Conservation (phyloP, 2,888 invertebrate species). For the Tetranychus truncatus region DNA sequence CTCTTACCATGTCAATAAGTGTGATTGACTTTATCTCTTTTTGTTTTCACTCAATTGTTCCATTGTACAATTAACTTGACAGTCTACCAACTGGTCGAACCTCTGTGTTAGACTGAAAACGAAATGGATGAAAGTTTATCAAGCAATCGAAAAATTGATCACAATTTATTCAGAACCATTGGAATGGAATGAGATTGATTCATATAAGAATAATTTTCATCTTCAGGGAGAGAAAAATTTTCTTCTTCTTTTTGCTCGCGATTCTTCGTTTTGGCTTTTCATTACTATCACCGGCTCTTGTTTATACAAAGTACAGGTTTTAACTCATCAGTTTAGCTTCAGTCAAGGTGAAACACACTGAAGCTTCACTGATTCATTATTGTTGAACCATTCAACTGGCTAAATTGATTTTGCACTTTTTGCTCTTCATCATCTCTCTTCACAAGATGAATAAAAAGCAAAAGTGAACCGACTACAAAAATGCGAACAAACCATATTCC, state of each 20-base stretch:
- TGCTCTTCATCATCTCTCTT: not conserved
- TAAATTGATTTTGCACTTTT: not conserved
- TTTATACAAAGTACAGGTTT: not conserved
- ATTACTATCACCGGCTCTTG: not conserved
- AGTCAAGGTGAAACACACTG: not conserved
- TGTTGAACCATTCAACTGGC: not conserved
- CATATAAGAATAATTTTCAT: not conserved
- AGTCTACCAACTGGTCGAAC: too few relatives aligned
- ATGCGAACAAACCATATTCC: too few relatives aligned
- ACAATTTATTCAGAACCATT: not conserved
- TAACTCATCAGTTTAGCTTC: too few relatives aligned
- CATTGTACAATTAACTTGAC: too few relatives aligned
- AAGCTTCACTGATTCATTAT: not conserved
- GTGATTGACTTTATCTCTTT: too few relatives aligned
- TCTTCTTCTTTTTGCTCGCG: not conserved
- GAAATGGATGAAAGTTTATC: not conserved
- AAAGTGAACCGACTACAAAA: too few relatives aligned
- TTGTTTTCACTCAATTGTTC: too few relatives aligned
- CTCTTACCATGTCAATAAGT: too few relatives aligned
- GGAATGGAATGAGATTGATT: not conserved
- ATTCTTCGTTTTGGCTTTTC: not conserved
- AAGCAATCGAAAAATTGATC: not conserved
- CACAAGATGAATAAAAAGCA: not conserved
- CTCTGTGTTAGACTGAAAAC: not conserved
- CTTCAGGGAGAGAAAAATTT: not conserved